These are phyloP conservation scores for Girardinus metallicus DNA, from an alignment of 2,797 vertebrate species.

Conservation along the genomic window DNA sequence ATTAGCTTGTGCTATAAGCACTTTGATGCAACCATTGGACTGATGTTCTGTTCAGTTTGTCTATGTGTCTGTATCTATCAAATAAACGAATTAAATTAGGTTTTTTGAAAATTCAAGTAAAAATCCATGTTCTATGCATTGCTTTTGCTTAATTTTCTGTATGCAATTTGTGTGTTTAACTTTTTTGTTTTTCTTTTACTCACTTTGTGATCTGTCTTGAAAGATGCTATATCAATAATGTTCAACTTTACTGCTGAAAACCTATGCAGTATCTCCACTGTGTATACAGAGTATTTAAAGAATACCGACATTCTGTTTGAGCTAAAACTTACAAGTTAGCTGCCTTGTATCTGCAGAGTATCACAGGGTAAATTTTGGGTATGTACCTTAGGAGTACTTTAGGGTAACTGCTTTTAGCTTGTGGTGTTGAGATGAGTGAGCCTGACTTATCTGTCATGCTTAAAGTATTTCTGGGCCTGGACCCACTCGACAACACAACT, in stretches of 20 bases:
- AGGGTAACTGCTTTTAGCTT: background rate
- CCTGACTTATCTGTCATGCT: background rate
- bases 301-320: background rate
- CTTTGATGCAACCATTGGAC: too few relatives aligned
- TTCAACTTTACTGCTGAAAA: background rate
- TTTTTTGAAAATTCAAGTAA: background rate
- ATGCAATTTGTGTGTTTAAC: background rate
- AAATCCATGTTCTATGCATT: background rate
- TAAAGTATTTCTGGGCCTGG: background rate
- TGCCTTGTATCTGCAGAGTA: background rate
- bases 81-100: background rate
- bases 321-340: background rate
- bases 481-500: background rate
- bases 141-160: background rate
- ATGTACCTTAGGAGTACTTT: background rate
- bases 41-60: background rate
- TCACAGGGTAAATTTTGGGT: background rate
- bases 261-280: background rate
- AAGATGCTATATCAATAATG: too few relatives aligned
- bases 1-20: too few relatives aligned
- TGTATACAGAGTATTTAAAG: background rate
- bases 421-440: constrained; percentile 1
- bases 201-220: background rate
- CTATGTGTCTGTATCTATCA: background rate
- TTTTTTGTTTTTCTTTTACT: background rate